Conservation (phyloP, 23 tunicate genomes). For the Diplosoma virens region DNA sequence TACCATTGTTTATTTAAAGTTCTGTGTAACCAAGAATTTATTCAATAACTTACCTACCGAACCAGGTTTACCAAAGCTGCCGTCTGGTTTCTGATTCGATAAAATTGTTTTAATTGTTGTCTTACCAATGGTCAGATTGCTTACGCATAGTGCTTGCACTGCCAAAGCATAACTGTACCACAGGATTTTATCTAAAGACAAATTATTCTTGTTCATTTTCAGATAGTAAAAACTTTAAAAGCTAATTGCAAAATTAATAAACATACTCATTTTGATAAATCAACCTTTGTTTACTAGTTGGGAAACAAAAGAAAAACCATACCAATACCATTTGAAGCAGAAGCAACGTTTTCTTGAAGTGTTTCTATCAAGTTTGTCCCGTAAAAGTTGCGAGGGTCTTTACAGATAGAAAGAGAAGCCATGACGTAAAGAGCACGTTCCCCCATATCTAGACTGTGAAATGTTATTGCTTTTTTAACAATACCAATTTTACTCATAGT, state of each 20-base stretch:
- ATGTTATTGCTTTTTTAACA: too few species aligned
- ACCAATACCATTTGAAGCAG: too few species aligned
- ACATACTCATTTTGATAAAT: too few species aligned
- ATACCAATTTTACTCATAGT: too few species aligned
- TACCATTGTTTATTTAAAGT: too few species aligned
- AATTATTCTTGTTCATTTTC: not conserved
- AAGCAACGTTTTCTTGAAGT: not conserved
- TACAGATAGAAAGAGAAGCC: slow-evolving; percentile 21
- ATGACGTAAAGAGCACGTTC: slow-evolving; percentile 33
- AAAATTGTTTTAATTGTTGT: not conserved
- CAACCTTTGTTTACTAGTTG: too few species aligned
- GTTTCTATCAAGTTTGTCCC: not conserved
- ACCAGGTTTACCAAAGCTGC: not conserved
- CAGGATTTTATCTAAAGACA: not conserved
- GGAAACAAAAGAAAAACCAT: too few species aligned
- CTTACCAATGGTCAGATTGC: not conserved
- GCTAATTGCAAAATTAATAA: not conserved
- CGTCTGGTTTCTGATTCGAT: not conserved
- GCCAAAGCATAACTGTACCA: slow-evolving; percentile 45
- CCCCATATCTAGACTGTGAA: too few species aligned
- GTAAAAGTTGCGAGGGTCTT: slow-evolving; percentile 28
- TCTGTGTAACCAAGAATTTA: too few species aligned
- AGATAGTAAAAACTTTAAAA: not conserved
- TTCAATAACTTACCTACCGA: not conserved
- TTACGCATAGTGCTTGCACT: slow-evolving; percentile 37